Percentiles rank a stretch among this genome's conserved stretches.
These are phyloP conservation scores for Sinonovacula constricta DNA, from an alignment of 1,140 invertebrate genomes.

Conservation along the genomic window DNA sequence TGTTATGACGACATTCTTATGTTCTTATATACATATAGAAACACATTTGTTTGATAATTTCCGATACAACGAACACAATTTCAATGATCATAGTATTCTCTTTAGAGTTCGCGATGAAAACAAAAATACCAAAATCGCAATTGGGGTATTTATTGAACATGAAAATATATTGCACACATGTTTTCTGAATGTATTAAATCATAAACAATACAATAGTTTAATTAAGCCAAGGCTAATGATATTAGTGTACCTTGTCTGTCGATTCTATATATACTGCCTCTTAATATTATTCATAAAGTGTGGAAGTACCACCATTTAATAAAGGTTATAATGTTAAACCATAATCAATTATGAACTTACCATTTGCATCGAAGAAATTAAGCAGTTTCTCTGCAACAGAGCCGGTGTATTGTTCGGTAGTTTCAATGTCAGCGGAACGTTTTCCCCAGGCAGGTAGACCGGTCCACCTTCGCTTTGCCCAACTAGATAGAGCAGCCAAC, in stretches of 20 bases:
- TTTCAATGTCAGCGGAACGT: conserved; percentile 10
- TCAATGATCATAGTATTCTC: too few relatives aligned
- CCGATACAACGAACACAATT: too few relatives aligned
- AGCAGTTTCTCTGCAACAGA: conserved; percentile 2
- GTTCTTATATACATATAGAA: too few relatives aligned
- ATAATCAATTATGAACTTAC: neutral
- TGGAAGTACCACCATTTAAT: too few relatives aligned
- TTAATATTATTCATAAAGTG: neutral
- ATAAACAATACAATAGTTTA: neutral
- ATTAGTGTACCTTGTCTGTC: neutral
- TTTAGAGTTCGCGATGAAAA: too few relatives aligned
- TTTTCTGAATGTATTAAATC: neutral
- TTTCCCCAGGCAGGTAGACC: conserved; percentile 47
- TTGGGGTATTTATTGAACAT: too few relatives aligned
- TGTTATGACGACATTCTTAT: too few relatives aligned
- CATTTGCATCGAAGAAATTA: conserved; percentile 29
- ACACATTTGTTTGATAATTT: too few relatives aligned
- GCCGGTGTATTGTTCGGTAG: neutral
- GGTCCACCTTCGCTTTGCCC: conserved; percentile 40
- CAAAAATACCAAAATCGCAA: too few relatives aligned
- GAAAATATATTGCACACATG: too few relatives aligned
- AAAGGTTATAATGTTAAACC: neutral
- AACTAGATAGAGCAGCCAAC: neutral
- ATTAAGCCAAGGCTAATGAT: neutral
- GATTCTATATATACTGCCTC: neutral